These are phyloP conservation scores for Hippopotamus amphibius DNA, from an alignment of 2,113 vertebrate genomes.

Conservation along the genomic window DNA sequence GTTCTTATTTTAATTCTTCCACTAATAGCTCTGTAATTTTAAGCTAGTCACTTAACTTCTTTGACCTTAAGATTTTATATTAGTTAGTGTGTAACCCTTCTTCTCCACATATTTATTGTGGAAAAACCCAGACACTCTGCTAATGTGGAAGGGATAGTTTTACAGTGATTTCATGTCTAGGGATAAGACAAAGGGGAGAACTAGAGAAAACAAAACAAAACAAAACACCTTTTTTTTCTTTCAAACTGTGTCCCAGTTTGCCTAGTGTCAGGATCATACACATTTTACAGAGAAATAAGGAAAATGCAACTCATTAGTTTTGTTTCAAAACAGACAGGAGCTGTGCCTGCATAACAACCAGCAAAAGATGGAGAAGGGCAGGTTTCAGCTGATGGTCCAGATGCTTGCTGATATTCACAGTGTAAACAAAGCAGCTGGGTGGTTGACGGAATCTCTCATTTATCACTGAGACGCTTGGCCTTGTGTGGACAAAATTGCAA, in stretches of 20 bases:
- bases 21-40: background rate
- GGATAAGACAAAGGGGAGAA: background rate
- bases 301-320: conserved; percentile 19
- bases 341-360: conserved; percentile 37
- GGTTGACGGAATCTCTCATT: background rate
- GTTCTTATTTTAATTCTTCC: background rate
- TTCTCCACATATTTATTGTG: background rate
- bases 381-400: background rate
- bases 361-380: background rate
- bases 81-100: background rate
- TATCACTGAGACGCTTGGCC: background rate
- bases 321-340: conserved; percentile 34
- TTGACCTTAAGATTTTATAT: background rate
- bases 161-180: background rate
- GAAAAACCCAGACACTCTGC: background rate
- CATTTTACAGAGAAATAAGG: conserved; percentile 53
- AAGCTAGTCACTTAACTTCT: background rate
- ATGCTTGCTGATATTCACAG: conserved; percentile 24
- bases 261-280: background rate
- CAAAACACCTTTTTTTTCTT: background rate
- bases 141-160: background rate
- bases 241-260: background rate
- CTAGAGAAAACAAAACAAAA: background rate
- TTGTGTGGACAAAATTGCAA: background rate
- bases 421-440: background rate